phyloP scores from a whole-genome alignment of 2,888 invertebrate species.

The Smittia sp. region DNA sequence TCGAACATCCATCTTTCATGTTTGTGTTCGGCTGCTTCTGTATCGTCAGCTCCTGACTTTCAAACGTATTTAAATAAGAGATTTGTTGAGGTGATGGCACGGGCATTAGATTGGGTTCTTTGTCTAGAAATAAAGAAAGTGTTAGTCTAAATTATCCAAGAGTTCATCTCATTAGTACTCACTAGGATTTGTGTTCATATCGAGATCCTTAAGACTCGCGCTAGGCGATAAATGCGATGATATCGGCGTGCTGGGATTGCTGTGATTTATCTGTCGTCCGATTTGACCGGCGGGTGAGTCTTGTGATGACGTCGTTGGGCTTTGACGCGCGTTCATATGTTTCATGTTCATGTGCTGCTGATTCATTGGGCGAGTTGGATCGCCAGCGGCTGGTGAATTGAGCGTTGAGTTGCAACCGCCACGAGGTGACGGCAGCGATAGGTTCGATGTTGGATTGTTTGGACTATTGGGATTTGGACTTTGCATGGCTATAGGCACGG shows the following conservation, averaged over 20 bases:
- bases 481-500: conserved; percentile 70
- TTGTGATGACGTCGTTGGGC: conserved; percentile 57
- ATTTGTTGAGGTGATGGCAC: conserved; percentile 96
- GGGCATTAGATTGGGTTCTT: conserved; percentile 90
- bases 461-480: conserved; percentile 72
- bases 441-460: conserved; percentile 67
- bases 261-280: conserved; percentile 57
- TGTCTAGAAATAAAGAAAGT: conserved; percentile 51
- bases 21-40: conserved; percentile 94
- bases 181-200: conserved; percentile 43
- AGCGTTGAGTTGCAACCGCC: conserved; percentile 56
- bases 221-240: conserved; percentile 63
- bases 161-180: conserved; percentile 10
- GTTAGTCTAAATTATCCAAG: conserved; percentile 42
- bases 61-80: conserved; percentile 91
- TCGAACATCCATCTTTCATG: conserved; percentile 61
- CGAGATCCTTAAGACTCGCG: conserved; percentile 53
- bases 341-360: conserved; percentile 46
- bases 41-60: conserved; percentile 94
- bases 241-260: conserved; percentile 71
- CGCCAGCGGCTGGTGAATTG: conserved; percentile 67
- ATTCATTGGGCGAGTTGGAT: conserved; percentile 47
- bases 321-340: conserved; percentile 60
- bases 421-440: conserved; percentile 71
- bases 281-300: conserved; percentile 58